A percentile compares a stretch with the other conserved stretches of the same genome.
These are phyloP conservation scores for Drosophila mulleri DNA, from an alignment of 2,888 invertebrate genomes.

Conservation along the genomic window DNA sequence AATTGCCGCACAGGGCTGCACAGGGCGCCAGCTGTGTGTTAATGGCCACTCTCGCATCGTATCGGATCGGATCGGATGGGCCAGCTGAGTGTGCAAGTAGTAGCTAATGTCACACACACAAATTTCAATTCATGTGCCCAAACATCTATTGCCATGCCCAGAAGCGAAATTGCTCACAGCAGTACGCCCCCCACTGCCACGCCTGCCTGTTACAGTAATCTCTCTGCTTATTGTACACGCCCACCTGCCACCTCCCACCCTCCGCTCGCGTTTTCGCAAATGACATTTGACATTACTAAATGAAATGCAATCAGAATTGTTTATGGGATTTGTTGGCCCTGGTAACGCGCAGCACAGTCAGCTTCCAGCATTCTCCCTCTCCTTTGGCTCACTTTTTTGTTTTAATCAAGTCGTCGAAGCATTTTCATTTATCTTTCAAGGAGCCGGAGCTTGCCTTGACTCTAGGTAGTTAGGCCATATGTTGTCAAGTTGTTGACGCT, in stretches of 20 bases:
- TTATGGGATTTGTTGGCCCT: slow-evolving; percentile 35
- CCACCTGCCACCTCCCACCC: no score
- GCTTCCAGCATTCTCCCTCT: neutral
- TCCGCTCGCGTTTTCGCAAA: slow-evolving; percentile 2
- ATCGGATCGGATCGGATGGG: slow-evolving; percentile 14
- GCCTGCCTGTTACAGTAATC: slow-evolving; percentile 18
- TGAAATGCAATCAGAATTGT: slow-evolving; percentile 30
- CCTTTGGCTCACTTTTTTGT: slow-evolving; percentile 1
- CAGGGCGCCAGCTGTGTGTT: slow-evolving; percentile 30
- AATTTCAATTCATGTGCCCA: slow-evolving; percentile 21
- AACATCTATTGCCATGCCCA: slow-evolving; percentile 3
- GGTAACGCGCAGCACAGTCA: slow-evolving; percentile 4
- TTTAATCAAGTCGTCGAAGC: slow-evolving; percentile 11
- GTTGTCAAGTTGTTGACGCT: slow-evolving; percentile 8
- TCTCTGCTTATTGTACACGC: slow-evolving; percentile 8
- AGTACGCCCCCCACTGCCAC: neutral
- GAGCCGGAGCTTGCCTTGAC: neutral
- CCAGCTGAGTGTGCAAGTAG: slow-evolving; percentile 41
- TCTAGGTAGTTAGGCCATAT: slow-evolving; percentile 3
- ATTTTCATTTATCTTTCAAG: slow-evolving; percentile 18
- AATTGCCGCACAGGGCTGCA: slow-evolving; percentile 19
- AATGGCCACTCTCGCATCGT: slow-evolving; percentile 25
- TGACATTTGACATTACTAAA: slow-evolving; percentile 31
- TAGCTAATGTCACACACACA: slow-evolving; percentile 44
- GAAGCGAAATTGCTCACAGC: slow-evolving; percentile 37